phyloP scores from a whole-genome alignment of 2,797 vertebrate genomes.

The Nannoperca australis region DNA sequence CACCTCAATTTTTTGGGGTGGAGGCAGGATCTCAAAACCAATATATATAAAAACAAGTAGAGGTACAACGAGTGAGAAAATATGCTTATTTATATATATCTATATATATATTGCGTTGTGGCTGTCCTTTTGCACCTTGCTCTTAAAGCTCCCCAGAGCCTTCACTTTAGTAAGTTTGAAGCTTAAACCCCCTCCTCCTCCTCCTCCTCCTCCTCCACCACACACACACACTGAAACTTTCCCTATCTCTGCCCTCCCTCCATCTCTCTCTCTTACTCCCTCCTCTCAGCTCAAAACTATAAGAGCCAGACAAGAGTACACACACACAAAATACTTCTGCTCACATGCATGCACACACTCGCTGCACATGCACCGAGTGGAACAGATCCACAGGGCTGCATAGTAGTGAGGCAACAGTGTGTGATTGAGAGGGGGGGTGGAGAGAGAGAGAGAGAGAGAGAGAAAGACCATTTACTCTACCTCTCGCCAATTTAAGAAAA shows the following conservation, averaged over 20 bases:
- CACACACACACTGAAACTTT: constrained; percentile 45
- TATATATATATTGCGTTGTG: constrained; percentile 18
- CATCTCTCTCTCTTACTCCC: constrained; percentile 39
- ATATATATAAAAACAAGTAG: background rate
- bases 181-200: constrained; percentile 64
- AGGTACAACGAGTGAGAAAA: constrained; percentile 3
- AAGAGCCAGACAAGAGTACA: constrained; percentile 67
- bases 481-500: constrained; percentile 51
- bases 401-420: constrained; percentile 63
- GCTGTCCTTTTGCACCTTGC: constrained; percentile 80
- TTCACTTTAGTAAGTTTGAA: constrained; percentile 70
- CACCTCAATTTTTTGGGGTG: background rate
- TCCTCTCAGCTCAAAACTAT: constrained; percentile 69
- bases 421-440: constrained; percentile 46
- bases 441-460: constrained; percentile 34
- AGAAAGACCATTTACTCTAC: constrained; percentile 49
- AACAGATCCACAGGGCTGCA: constrained; percentile 68
- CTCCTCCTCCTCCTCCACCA: constrained; percentile 56
- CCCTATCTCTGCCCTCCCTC: constrained; percentile 61
- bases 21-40: background rate
- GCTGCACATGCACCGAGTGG: constrained; percentile 69
- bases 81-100: background rate
- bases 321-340: constrained; percentile 59
- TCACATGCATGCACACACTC: constrained; percentile 59
- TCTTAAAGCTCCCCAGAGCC: constrained; percentile 73